Percentiles rank a stretch among this genome's conserved stretches.
These are phyloP conservation scores for Egretta garzetta DNA, from an alignment of 2,113 vertebrate species.

Conservation along the genomic window DNA sequence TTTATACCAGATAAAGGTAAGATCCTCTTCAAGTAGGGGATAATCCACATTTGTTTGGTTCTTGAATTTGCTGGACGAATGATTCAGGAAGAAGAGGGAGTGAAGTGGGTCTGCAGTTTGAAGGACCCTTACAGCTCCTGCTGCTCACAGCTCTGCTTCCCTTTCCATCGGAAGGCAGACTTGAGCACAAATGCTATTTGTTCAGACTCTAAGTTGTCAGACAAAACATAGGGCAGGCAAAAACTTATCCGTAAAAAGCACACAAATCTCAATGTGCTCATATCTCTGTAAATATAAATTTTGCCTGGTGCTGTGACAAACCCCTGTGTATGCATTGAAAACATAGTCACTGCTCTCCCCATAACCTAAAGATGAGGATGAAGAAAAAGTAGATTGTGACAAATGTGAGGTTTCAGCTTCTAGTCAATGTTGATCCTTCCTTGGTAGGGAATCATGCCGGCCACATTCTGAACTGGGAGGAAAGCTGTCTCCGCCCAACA, in stretches of 20 bases:
- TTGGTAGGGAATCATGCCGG: neutral
- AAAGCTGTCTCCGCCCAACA: neutral
- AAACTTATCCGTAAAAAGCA: neutral
- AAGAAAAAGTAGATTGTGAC: neutral
- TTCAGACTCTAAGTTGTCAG: neutral
- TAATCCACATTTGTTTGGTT: conserved; percentile 21
- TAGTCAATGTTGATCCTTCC: neutral
- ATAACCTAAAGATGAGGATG: neutral
- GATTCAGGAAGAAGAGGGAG: neutral
- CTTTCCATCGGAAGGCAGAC: neutral
- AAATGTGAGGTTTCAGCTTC: neutral
- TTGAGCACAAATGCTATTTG: neutral
- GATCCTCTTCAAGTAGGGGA: neutral
- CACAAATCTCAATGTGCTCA: neutral
- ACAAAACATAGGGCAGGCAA: neutral
- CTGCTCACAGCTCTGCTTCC: neutral
- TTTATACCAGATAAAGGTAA: conserved; percentile 7
- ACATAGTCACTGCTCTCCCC: neutral
- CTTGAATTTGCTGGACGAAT: neutral
- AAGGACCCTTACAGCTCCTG: neutral
- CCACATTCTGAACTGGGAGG: neutral
- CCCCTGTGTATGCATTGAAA: accelerated
- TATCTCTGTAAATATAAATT: neutral
- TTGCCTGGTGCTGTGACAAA: neutral
- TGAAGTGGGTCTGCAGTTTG: neutral